Evolutionary conservation across 2,113 vertebrate species (phyloP).

Genomic region (Spermophilus dauricus): DNA sequence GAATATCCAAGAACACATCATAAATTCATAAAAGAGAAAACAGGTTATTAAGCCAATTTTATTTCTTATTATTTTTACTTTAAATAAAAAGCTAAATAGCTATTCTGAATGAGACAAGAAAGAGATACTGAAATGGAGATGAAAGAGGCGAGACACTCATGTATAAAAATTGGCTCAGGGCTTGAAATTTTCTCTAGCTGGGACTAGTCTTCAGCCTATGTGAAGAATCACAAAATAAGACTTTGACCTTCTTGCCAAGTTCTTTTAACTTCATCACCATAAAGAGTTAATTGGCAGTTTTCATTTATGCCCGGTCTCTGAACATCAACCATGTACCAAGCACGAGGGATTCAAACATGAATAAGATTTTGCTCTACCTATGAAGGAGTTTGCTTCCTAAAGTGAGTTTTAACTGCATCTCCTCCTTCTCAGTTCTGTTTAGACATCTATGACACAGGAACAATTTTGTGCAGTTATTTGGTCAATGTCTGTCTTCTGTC

Average conservation of each 20-base stretch:
- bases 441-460: neutral
- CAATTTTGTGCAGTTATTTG: neutral
- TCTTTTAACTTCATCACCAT: neutral
- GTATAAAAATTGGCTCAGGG: neutral
- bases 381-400: neutral
- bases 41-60: neutral
- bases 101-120: neutral
- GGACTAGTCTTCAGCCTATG: neutral
- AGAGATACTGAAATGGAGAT: neutral
- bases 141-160: neutral
- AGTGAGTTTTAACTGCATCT: neutral
- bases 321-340: neutral
- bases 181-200: slow-evolving; percentile 28
- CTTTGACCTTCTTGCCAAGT: neutral
- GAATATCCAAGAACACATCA: neutral
- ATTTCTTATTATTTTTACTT: neutral
- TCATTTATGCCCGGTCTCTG: neutral
- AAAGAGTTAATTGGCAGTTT: neutral
- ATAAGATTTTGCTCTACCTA: neutral
- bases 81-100: neutral
- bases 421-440: neutral
- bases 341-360: neutral
- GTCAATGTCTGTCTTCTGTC: neutral
- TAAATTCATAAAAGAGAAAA: slow-evolving; percentile 12
- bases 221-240: slow-evolving; percentile 20